A percentile compares a stretch with the other conserved stretches of the same genome.
Evolutionary conservation across 2,113 vertebrate genomes (phyloP).

Genomic region (Pipra filicauda): DNA sequence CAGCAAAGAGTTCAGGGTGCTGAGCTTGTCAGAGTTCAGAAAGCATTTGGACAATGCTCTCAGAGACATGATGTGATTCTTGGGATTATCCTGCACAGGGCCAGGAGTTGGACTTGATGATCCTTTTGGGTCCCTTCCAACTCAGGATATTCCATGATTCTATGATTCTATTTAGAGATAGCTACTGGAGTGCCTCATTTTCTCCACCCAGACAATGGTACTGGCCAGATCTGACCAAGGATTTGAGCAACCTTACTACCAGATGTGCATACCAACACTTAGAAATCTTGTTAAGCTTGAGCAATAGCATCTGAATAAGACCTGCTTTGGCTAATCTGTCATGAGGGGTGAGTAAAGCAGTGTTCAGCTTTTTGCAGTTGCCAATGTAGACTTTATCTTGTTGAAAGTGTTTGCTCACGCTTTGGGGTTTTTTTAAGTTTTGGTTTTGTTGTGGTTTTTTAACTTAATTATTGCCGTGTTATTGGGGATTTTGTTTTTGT

Average conservation of each 20-base stretch:
- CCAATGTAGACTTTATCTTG: neutral
- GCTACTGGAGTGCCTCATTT: neutral
- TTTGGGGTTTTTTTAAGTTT: neutral
- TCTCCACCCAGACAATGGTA: neutral
- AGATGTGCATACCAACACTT: neutral
- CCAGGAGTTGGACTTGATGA: accelerated
- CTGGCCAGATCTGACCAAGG: neutral
- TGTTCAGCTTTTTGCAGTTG: neutral
- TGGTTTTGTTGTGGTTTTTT: too few relatives aligned
- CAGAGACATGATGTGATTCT: neutral
- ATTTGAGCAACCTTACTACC: neutral
- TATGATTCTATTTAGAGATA: neutral
- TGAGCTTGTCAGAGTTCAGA: neutral
- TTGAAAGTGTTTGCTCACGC: neutral
- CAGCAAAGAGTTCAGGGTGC: neutral
- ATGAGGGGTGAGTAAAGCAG: neutral
- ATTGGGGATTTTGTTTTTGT: neutral
- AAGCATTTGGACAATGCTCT: neutral
- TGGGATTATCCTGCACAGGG: neutral
- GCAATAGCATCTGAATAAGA: neutral
- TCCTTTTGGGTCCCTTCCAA: neutral
- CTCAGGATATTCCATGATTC: neutral
- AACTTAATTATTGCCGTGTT: neutral
- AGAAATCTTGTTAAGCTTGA: neutral
- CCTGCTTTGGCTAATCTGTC: neutral